Base-by-base conservation (phyloP, 2,113 vertebrate species). In the Cheirogaleus medius region DNA sequence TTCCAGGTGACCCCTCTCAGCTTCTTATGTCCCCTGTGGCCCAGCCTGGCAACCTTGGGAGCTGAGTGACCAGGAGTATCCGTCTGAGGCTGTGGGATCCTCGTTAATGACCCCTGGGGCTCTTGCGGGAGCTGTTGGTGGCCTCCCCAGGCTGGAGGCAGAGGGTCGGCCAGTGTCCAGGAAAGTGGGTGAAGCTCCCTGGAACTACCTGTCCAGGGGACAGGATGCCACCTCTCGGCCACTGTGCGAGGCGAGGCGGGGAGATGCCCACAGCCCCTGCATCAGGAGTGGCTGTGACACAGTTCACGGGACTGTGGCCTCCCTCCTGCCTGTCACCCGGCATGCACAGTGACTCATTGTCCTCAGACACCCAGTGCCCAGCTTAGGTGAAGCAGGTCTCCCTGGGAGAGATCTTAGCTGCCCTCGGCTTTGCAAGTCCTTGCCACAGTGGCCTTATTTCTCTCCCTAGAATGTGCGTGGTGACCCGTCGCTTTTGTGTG, bases 291-390 rank as follows among this genome's bases (percentile, higher is more conserved):
- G 11, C 60, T 21, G 64, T 91, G 92, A 80, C 64, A 64, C 64
- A 64, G 29, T 56, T 81, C 4, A 4, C 74, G 14, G 2, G 54
- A 29, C 58, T 15, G 14, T 47, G 14, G 60, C 81, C 20, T 93
- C 49, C 44, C 32, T 64, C 44, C 37, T 93, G 56, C 18, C 71
- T 49, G 39, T 83, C 52, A 15, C 9, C 20, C 18, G 13, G 47
- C 15, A 13, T 23, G 10, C 37, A n/a, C 15, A 0, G 21, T 0
- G 0, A 29, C 44, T 85, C 32, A 7, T 15, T 13, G 14, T 60
- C 68, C 10, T 83, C 1, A 3, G 27, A 80, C 47, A 12, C 34
- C 4, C 4, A 34, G 12, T 4, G 1, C 29, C 34, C n/a, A 17
- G 47, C 3, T 1, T 12, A 4, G 69, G 69, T 25, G 52, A 32